phyloP scores from a whole-genome alignment of 2,113 vertebrate species.

The Leucopsar rothschildi region DNA sequence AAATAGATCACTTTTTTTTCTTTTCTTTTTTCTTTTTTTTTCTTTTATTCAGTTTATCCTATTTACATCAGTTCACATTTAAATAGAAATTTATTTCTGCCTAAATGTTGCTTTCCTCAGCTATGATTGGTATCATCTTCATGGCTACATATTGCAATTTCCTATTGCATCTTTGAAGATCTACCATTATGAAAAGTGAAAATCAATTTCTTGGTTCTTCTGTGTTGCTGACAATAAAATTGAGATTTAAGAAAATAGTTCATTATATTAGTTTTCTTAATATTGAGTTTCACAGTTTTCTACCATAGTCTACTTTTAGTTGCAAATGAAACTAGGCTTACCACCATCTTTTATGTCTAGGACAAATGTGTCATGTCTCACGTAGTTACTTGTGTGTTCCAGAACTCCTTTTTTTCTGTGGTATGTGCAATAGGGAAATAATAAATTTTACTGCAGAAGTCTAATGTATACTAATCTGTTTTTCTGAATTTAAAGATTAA shows the following conservation, averaged over 20 bases:
- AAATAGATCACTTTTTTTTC: background rate
- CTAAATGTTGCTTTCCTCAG: background rate
- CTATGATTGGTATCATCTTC: background rate
- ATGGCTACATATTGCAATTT: background rate
- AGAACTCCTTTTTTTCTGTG: background rate
- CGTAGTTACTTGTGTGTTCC: background rate
- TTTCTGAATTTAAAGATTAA: background rate
- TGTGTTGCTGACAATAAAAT: background rate
- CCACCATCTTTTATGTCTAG: background rate
- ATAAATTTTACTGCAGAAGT: background rate
- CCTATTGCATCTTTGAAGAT: background rate
- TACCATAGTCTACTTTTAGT: background rate
- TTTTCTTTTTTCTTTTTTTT: too few relatives aligned
- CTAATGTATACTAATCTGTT: background rate
- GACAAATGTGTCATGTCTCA: background rate
- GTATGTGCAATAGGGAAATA: background rate
- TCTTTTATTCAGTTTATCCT: background rate
- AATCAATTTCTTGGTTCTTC: background rate
- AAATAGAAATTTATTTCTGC: background rate
- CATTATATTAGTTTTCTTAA: background rate
- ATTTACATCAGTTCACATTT: background rate
- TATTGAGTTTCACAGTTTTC: background rate
- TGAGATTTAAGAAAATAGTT: background rate
- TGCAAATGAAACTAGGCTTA: background rate
- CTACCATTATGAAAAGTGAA: background rate